Percentiles rank a stretch among this genome's conserved stretches.
These are phyloP conservation scores for Sebastes reedi DNA, from an alignment of 2,797 vertebrate species.

Conservation along the genomic window DNA sequence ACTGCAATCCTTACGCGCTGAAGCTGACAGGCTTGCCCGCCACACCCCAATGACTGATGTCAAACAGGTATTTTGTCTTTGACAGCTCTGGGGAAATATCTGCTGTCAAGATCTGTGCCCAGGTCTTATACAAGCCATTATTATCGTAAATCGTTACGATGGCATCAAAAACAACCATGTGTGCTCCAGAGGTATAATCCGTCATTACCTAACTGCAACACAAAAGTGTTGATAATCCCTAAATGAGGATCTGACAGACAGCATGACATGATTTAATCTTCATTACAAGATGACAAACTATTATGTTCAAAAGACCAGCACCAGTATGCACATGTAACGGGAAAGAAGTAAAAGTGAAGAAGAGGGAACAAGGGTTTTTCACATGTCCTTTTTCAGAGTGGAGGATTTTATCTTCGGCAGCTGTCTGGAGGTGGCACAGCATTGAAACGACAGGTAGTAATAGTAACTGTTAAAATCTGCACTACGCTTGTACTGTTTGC, in stretches of 20 bases:
- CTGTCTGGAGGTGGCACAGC: neutral
- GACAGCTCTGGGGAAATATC: constrained; percentile 11
- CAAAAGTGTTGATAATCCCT: neutral
- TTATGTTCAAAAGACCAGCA: neutral
- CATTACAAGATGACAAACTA: neutral
- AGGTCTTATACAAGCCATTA: neutral
- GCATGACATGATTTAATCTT: neutral
- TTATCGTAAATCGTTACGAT: neutral
- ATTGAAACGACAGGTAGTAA: neutral
- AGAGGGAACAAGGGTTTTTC: neutral
- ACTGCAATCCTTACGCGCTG: neutral
- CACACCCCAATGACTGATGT: neutral
- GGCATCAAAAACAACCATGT: constrained; percentile 11
- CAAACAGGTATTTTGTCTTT: constrained; percentile 39
- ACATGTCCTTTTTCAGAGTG: neutral
- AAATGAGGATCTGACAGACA: constrained; percentile 5
- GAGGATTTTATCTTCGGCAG: neutral
- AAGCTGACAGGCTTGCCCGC: neutral
- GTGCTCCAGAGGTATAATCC: neutral
- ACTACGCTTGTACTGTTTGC: neutral
- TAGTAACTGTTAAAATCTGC: neutral
- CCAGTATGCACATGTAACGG: neutral
- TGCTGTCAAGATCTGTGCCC: neutral
- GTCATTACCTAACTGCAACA: constrained; percentile 5
- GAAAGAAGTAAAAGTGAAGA: constrained; percentile 6